Conservation (phyloP, 2,888 invertebrate genomes). For the Pachycephus smyrnensis region DNA sequence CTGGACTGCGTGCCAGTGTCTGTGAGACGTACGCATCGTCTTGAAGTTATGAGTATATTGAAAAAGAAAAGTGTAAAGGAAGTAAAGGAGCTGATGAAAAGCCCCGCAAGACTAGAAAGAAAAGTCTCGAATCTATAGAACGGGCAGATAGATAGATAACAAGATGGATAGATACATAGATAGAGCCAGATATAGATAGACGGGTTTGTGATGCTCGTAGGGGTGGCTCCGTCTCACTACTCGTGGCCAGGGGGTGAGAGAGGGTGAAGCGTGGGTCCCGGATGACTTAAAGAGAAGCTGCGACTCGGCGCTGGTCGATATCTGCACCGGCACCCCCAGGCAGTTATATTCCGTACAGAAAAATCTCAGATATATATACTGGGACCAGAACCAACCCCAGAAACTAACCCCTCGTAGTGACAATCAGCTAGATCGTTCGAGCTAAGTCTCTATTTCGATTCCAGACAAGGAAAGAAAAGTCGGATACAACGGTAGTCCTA, state of each 20-base stretch:
- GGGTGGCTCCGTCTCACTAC: neutral
- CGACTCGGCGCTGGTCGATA: slow-evolving; percentile 62
- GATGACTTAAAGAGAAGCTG: slow-evolving; percentile 65
- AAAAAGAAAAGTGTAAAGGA: neutral
- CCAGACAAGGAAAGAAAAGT: too few species aligned
- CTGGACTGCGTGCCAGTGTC: too few species aligned
- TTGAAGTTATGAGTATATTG: too few species aligned
- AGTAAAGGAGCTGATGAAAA: neutral
- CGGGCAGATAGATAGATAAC: neutral
- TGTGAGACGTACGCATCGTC: too few species aligned
- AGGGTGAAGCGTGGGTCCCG: slow-evolving; percentile 35
- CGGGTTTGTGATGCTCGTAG: slow-evolving; percentile 29
- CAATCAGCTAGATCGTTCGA: too few species aligned
- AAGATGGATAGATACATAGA: slow-evolving; percentile 3
- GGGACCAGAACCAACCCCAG: too few species aligned
- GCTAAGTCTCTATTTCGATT: too few species aligned
- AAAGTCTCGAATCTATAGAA: neutral
- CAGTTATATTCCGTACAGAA: too few species aligned
- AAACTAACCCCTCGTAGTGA: too few species aligned
- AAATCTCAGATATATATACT: too few species aligned
- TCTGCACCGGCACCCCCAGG: slow-evolving; percentile 32
- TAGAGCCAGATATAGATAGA: neutral
- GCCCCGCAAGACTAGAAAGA: neutral
- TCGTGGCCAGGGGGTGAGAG: slow-evolving; percentile 20
- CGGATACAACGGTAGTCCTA: too few species aligned